Base-by-base conservation (phyloP, 2,888 invertebrate genomes). In the Silvanus unidentatus region DNA sequence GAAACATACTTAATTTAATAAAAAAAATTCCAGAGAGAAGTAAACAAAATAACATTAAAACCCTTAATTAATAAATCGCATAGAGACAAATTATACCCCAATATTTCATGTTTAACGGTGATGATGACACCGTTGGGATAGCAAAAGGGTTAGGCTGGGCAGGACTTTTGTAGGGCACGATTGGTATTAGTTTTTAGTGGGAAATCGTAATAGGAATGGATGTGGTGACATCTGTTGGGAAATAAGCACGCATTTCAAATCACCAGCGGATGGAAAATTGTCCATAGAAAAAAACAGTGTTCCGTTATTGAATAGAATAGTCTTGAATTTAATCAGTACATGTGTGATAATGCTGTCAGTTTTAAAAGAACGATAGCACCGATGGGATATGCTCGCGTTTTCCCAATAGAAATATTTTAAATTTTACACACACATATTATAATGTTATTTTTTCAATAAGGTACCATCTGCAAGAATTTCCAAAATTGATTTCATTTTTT, bases 281-380 rank as follows among this genome's bases (percentile, higher is more conserved):
- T 49, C n/a, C n/a, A n/a, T n/a, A n/a, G n/a, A n/a, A n/a, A n/a
- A n/a, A n/a, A n/a, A n/a, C n/a, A n/a, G n/a, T n/a, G n/a, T n/a
- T n/a, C n/a, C n/a, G n/a, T n/a, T n/a, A n/a, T n/a, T n/a, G n/a
- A n/a, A 22, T 60, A 60, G 61, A 64, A 64, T 63, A 62, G 61
- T 62, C 57, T 61, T 59, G 65, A 70, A 68, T 70, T 70, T 70
- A 70, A 70, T 70, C 70, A 70, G 69, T 62, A 67, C 66, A 62
- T 62, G 61, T 66, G 66, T 68, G 68, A 69, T 70, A 70, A 66
- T 59, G 62, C 65, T 70, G 70, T 70, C 70, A 70, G n/a, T 68
- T 68, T 62, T 55, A 57, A 60, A 71, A 71, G 70, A 71, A 69
- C 64, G 70, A 71, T 71, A 62, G 67, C 60, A 66, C 70, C 70